A percentile compares a stretch with the other conserved stretches of the same genome.
Conservation (phyloP, 2,888 invertebrate species). For the Trichopoda pennipes region DNA sequence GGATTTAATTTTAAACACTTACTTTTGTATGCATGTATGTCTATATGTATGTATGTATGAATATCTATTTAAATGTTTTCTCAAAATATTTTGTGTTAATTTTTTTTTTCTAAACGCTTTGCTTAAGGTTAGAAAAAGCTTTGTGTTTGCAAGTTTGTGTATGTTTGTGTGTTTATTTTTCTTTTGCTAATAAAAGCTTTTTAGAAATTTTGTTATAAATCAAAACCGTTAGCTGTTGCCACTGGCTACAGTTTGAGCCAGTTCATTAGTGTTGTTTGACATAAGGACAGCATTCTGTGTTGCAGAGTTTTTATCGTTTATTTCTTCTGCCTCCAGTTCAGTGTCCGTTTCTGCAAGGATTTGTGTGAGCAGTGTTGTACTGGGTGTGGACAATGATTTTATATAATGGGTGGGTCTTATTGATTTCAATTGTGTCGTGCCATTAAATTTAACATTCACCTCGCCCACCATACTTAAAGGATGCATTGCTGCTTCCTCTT, state of each 20-base stretch:
- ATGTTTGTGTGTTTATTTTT: background rate
- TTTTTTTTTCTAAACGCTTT: constrained; percentile 14
- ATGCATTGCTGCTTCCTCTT: constrained; percentile 82
- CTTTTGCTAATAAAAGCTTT: constrained; percentile 73
- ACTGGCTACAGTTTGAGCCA: constrained; percentile 46
- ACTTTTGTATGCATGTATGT: background rate
- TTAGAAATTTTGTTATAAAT: constrained; percentile 79
- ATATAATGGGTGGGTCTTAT: constrained; percentile 83
- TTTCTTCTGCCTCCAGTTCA: constrained; percentile 13
- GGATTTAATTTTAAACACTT: constrained; percentile 34
- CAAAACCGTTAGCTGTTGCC: constrained; percentile 80
- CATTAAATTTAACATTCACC: constrained; percentile 90
- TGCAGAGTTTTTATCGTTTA: background rate
- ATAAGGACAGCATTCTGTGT: background rate
- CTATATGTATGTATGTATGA: background rate
- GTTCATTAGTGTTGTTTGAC: constrained; percentile 29
- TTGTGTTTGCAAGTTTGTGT: too few species aligned
- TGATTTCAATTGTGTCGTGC: constrained; percentile 89
- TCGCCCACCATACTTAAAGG: constrained; percentile 88
- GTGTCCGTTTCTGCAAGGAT: constrained; percentile 25
- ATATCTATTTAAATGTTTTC: constrained; percentile 40
- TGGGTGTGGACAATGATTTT: constrained; percentile 71
- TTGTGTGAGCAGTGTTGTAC: constrained; percentile 51
- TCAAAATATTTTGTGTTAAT: constrained; percentile 50
- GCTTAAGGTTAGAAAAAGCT: constrained; percentile 15